Base-by-base conservation (phyloP, 2,888 invertebrate genomes). In the Drosophila mimetica region DNA sequence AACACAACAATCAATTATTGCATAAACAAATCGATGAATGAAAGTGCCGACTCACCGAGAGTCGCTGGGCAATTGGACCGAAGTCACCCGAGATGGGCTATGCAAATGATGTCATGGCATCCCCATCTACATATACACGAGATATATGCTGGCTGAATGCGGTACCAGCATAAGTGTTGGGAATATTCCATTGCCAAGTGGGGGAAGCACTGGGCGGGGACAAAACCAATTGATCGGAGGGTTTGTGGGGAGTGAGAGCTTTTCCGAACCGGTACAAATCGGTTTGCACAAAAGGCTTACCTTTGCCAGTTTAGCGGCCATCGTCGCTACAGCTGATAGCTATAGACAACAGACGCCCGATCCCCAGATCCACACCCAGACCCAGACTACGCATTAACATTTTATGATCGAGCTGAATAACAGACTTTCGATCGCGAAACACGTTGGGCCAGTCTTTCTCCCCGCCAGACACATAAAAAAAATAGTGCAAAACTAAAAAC, bases 21-120 rank as follows among this genome's bases (percentile, higher is more conserved):
- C 67, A 64, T 54, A 60, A 76, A 63, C 36, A 46, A 50, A 73
- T 46, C 39, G 50, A 55, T 64, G 64, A 60, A 71, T 42, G 55
- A 74, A 64, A 71, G 65, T 47, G 64, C 37, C 65, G 25, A 53
- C 61, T 66, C 63, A 54, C 54, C 50, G 50, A 39, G 46, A 48
- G 65, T 48, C 48, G 54, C 36, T 16, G 30, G 47, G 25, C 59
- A 74, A 64, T 69, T 65, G 44, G 44, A 30, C 37, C 16, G 41
- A 52, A 61, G 63, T 57, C 41, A 41, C 9, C 48, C 48, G 32
- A 61, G 28, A 28, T 39, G 46, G 39, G 34, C 52, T 28, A 51
- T 53, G 69, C 64, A 81, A 87, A 76, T 85, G 87, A 84, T 86
- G 76, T 84, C 86, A 84, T 77, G 50, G 18, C 71, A 28, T 30